Evolutionary conservation across 2,888 invertebrate genomes (phyloP).

Genomic region (Ecliptopera silaceata): DNA sequence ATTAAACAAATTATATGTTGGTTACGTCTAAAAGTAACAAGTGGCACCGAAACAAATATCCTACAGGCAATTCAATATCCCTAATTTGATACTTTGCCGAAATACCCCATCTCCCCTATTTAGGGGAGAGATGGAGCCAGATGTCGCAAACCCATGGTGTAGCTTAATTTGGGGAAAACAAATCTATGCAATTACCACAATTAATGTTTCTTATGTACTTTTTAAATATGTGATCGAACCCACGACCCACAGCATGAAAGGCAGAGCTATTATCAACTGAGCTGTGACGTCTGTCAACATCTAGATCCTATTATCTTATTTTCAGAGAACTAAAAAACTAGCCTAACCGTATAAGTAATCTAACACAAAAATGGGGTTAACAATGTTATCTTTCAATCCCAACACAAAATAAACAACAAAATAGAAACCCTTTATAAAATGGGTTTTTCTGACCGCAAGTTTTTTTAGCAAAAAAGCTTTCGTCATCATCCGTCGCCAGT

Average conservation of each 20-base stretch:
- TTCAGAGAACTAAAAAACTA: too few species aligned
- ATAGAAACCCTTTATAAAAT: slow-evolving; percentile 2
- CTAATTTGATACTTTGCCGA: slow-evolving; percentile 16
- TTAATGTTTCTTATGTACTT: too few species aligned
- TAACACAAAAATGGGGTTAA: background rate
- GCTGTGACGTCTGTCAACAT: too few species aligned
- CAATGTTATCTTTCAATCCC: slow-evolving; percentile 2
- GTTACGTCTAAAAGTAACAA: background rate
- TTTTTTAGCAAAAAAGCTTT: slow-evolving; percentile 14
- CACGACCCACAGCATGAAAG: too few species aligned
- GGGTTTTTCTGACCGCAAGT: background rate
- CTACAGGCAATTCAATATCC: slow-evolving; percentile 6
- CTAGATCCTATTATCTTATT: too few species aligned
- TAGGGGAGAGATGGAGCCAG: slow-evolving; percentile 1
- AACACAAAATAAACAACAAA: slow-evolving; percentile 4
- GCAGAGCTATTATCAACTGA: too few species aligned
- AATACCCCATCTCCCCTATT: background rate
- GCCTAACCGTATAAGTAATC: too few species aligned
- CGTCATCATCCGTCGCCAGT: slow-evolving; percentile 12
- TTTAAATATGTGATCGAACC: too few species aligned
- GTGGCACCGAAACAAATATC: background rate
- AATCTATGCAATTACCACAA: too few species aligned
- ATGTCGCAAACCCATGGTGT: slow-evolving; percentile 17
- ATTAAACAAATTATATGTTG: too few species aligned
- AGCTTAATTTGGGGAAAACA: too few species aligned